These are phyloP conservation scores for Amphipoea oculea DNA, from an alignment of 2,888 invertebrate genomes.

Conservation along the genomic window DNA sequence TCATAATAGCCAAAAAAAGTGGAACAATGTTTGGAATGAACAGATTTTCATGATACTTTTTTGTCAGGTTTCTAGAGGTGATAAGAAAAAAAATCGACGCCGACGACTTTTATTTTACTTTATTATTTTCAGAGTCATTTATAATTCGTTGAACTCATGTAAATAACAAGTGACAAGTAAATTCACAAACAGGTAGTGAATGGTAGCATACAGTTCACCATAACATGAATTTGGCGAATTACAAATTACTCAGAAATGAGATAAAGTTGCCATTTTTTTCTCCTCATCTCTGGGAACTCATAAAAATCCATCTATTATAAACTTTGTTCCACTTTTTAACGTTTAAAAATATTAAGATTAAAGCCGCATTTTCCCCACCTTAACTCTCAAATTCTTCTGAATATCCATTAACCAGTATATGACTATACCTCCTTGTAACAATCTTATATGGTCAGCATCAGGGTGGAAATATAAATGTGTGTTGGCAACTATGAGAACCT, in stretches of 20 bases:
- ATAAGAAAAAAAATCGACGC: not conserved
- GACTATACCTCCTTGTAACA: constrained; percentile 95
- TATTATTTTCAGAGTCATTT: not conserved
- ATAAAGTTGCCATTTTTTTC: too few relatives aligned
- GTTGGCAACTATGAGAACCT: constrained; percentile 94
- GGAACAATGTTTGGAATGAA: not conserved
- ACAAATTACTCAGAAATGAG: too few relatives aligned
- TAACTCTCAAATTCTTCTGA: constrained; percentile 78
- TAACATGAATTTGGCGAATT: too few relatives aligned
- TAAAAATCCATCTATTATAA: not conserved
- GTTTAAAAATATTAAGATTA: not conserved
- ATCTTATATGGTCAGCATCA: constrained; percentile 96
- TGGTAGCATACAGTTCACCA: too few relatives aligned
- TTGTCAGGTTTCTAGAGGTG: not conserved
- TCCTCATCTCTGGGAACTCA: not conserved
- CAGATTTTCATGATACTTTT: not conserved
- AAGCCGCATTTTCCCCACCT: constrained; percentile 71
- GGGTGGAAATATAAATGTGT: constrained; percentile 99
- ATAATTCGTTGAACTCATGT: not conserved
- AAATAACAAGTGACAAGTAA: not conserved
- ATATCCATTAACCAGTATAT: constrained; percentile 93
- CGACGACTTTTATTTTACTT: not conserved
- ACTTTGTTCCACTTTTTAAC: not conserved
- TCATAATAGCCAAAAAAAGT: not conserved
- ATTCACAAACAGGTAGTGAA: not conserved